A percentile compares a stretch with the other conserved stretches of the same genome.
Evolutionary conservation across 1,140 invertebrate genomes (phyloP).

Genomic region (Drosophila murphyi): DNA sequence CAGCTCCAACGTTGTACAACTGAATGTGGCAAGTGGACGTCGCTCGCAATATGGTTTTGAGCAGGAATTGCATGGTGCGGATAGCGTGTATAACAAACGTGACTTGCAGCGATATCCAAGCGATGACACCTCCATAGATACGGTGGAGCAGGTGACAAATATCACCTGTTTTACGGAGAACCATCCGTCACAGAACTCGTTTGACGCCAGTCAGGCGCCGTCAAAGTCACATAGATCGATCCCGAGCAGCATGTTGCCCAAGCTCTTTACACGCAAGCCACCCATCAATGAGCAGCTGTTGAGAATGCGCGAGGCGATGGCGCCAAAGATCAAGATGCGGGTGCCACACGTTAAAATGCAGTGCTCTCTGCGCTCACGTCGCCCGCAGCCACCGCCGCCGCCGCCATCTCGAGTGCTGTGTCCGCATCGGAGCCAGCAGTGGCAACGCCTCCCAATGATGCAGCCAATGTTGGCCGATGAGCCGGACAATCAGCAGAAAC

Average conservation of each 20-base stretch:
- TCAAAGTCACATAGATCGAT: no score
- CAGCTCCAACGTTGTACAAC: neutral
- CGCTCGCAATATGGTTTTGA: neutral
- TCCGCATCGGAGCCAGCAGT: no score
- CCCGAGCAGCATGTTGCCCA: neutral
- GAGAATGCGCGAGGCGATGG: neutral
- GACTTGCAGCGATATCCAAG: neutral
- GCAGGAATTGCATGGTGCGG: neutral
- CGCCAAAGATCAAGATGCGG: neutral
- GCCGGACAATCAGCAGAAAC: neutral
- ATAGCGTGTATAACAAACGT: neutral
- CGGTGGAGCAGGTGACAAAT: neutral
- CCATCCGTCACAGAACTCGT: neutral
- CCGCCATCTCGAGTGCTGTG: neutral
- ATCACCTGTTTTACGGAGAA: neutral
- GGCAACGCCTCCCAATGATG: no score
- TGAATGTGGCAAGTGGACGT: neutral
- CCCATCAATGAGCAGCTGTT: slow-evolving; percentile 5
- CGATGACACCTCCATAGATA: slow-evolving; percentile 12
- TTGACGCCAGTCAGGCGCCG: neutral
- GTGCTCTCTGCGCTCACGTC: slow-evolving; percentile 2
- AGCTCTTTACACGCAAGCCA: neutral
- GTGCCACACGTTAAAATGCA: neutral
- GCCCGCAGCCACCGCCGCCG: slow-evolving; percentile 1
- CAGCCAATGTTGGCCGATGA: no score